These are phyloP conservation scores for Alsophila aescularia DNA, from an alignment of 2,888 invertebrate genomes.

Conservation along the genomic window DNA sequence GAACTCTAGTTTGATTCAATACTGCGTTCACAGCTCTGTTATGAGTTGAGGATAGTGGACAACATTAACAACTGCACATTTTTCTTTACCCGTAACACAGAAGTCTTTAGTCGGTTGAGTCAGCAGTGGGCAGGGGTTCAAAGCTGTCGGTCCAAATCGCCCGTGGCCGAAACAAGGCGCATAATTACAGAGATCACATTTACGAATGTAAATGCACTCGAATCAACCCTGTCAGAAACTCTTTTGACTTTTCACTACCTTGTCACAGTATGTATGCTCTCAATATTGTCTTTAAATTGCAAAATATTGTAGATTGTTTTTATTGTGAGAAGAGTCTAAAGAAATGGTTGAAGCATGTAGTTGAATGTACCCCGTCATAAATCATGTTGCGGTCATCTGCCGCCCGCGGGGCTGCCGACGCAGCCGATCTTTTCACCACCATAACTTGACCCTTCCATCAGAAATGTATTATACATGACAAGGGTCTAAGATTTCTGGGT, in stretches of 20 bases:
- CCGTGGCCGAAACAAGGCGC: slow-evolving; percentile 70
- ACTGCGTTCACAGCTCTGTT: no score
- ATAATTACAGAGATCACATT: slow-evolving; percentile 80
- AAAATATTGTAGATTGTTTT: slow-evolving; percentile 3
- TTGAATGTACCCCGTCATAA: slow-evolving; percentile 66
- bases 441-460: slow-evolving; percentile 27
- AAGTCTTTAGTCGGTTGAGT: slow-evolving; percentile 51
- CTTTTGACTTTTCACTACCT: slow-evolving; percentile 22
- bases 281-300: not conserved
- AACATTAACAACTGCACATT: slow-evolving; percentile 19
- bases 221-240: slow-evolving; percentile 70
- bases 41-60: not conserved
- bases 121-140: slow-evolving; percentile 43
- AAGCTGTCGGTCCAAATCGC: slow-evolving; percentile 51
- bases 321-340: slow-evolving; percentile 6
- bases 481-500: slow-evolving; percentile 38
- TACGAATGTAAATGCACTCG: slow-evolving; percentile 74
- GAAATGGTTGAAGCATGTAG: slow-evolving; percentile 8
- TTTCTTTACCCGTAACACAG: slow-evolving; percentile 55
- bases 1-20: no score
- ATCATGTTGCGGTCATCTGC: slow-evolving; percentile 82
- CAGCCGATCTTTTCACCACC: slow-evolving; percentile 43
- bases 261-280: slow-evolving; percentile 8
- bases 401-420: slow-evolving; percentile 76
- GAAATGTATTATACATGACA: not conserved